Evolutionary conservation across 2,888 invertebrate species (phyloP), one percentile per base, ranked within the genome.

Genomic region (Apantesis nais): DNA sequence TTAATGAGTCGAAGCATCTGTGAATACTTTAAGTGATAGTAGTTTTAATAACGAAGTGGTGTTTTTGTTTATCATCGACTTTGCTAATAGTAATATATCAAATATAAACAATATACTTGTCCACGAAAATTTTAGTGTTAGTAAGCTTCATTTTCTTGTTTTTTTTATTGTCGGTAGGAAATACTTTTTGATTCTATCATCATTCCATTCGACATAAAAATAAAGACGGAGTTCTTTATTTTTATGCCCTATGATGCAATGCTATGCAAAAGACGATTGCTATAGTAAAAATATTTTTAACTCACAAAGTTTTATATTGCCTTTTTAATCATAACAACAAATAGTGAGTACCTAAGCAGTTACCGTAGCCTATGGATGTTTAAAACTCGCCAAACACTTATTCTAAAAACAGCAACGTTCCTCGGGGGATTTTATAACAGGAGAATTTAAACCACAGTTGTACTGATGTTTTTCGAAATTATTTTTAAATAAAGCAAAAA

Each of bases 1-100:
- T 68, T 75, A 78, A 76, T 73, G 68, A 48, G 63, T 70, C 66
- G 62, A 67, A 62, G 39, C 73, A 66, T 73, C 68, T 73, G 69
- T 58, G 16, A 62, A 61, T 63, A 11, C 61, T 52, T 62, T 60
- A 44, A 66, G 12, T 68, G 16, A 65, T 71, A 67, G 67, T 72
- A 69, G 61, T 70, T 69, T 62, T 70, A 67, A 72, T 66, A 0
- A 12, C 19, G 19, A 19, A 60, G 37, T 62, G 22, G 5, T 14
- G 48, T 25, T 44, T 60, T 60, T 31, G 29, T 41, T 64, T 48
- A 19, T 25, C 2, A 12, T 62, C 9, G n/a, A 31, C 1, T 44
- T 22, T 60, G 39, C 22, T 31, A 52, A 2, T 14, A 7, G 19
- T 31, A 31, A 61, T 29, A 31, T 48, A 22, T 48, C 9, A 25